Evolutionary conservation across 2,797 vertebrate genomes (phyloP), one percentile per base, ranked within the genome.

Genomic region (Ficedula albicollis): DNA sequence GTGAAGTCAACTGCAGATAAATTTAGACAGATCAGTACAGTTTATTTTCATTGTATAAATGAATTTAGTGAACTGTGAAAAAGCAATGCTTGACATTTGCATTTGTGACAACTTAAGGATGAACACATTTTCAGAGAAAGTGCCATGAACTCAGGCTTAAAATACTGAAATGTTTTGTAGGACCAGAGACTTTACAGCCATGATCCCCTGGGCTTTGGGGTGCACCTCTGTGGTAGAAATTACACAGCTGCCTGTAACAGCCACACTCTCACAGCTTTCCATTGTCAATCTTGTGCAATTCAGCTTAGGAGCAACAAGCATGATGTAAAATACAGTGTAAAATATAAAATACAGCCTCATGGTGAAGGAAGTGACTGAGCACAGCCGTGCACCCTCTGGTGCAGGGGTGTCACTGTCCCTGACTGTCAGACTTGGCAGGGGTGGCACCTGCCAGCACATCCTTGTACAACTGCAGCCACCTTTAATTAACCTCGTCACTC

Each of bases 41-140:
- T 87, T 89, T 78, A 52, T 62, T 80, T 81, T 77, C 36, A 44
- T 48, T 55, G 48, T 63, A 84, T 55, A 93, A 93, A 78, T 92
- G 0, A 78, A 59, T 84, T 34, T 43, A 92, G 49, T 84, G 79
- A 94, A 63, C 38, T 46, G 39, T 54, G 43, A 84, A 88, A 69
- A 93, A 90, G 39, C 44, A 58, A 21, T 20, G 21, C 64, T 73
- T 92, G 81, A 68, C 64, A 80, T 82, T 82, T 80, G 48, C 44
- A 39, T 89, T 87, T 4, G 1, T 54, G 55, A 83, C 78, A 92
- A 90, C 44, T 36, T 74, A 52, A 79, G 41, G 59, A 46, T 51
- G 52, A 87, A 26, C 25, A 43, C 14, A 15, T 34, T 84, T 76
- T n/a, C 67, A 49, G 44, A 56, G 43, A 15, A 85, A 79, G 66